These are phyloP conservation scores for Masticophis lateralis DNA, from an alignment of 2,797 vertebrate species.

Conservation along the genomic window DNA sequence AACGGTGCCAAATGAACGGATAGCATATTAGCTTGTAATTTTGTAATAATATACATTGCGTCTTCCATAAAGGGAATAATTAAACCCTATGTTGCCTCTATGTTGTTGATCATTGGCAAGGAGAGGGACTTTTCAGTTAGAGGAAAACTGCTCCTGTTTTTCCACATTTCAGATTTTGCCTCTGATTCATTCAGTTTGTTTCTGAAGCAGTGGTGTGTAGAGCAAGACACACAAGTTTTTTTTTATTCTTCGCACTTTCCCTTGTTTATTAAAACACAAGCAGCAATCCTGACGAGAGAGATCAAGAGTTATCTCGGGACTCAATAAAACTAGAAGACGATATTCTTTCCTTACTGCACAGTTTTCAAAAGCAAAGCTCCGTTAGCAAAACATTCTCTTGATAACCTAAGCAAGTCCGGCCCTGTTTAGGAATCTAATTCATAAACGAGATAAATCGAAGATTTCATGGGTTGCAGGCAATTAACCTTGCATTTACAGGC, in stretches of 20 bases:
- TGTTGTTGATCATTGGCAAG: background rate
- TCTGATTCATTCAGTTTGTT: slow-evolving; percentile 1
- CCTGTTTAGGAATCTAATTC: background rate
- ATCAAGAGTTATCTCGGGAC: background rate
- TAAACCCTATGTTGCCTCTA: background rate
- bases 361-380: background rate
- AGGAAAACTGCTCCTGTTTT: background rate
- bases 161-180: background rate
- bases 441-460: background rate
- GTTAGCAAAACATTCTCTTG: background rate
- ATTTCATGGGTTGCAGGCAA: background rate
- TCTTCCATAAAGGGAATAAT: slow-evolving; percentile 10
- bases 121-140: background rate
- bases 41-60: slow-evolving; percentile 1
- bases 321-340: background rate
- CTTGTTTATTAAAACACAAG: background rate
- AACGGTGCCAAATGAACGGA: background rate
- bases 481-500: background rate
- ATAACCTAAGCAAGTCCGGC: background rate
- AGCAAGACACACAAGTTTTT: background rate
- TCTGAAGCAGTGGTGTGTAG: background rate
- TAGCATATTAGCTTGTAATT: slow-evolving; percentile 13
- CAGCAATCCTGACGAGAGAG: background rate
- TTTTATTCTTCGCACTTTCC: background rate
- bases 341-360: background rate